Percentiles rank a stretch among this genome's conserved stretches.
Evolutionary conservation across 2,888 invertebrate species (phyloP).

Genomic region (Ceratothoa steindachneri): DNA sequence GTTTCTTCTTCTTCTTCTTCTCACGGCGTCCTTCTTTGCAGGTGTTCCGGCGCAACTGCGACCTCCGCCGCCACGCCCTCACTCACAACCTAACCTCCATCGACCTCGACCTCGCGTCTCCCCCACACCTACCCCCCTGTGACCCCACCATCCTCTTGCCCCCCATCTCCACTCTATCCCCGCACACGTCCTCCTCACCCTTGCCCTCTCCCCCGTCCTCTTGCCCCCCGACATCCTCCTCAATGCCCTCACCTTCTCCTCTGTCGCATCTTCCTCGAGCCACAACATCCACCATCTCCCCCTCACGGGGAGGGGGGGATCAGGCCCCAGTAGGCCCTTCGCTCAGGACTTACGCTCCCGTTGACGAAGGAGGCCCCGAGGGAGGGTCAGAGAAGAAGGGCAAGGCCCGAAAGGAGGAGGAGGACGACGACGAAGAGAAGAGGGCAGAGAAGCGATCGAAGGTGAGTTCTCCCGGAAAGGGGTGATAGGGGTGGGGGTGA

Average conservation of each 20-base stretch:
- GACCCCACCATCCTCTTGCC: not conserved
- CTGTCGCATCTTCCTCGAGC: not conserved
- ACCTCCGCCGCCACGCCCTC: conserved; percentile 78
- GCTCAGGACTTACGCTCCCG: not conserved
- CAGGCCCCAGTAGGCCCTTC: not conserved
- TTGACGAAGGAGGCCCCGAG: not conserved
- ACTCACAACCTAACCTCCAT: conserved; percentile 61
- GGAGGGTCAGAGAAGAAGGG: too few species aligned
- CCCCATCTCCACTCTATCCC: not conserved
- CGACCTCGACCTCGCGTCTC: conserved; percentile 21
- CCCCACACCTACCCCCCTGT: not conserved
- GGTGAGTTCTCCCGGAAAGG: not conserved
- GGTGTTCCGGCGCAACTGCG: conserved; percentile 84
- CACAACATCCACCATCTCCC: not conserved
- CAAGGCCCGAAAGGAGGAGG: not conserved
- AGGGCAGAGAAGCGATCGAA: not conserved
- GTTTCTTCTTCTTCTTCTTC: too few species aligned
- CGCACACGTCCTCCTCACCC: not conserved
- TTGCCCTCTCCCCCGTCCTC: not conserved
- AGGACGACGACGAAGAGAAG: not conserved
- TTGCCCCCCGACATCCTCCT: not conserved
- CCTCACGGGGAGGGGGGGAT: not conserved
- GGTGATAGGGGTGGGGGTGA: too few species aligned
- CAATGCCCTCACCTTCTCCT: not conserved
- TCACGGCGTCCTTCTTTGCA: too few species aligned